Evolutionary conservation across 2,888 invertebrate genomes (phyloP).

Genomic region (Macaria notata): DNA sequence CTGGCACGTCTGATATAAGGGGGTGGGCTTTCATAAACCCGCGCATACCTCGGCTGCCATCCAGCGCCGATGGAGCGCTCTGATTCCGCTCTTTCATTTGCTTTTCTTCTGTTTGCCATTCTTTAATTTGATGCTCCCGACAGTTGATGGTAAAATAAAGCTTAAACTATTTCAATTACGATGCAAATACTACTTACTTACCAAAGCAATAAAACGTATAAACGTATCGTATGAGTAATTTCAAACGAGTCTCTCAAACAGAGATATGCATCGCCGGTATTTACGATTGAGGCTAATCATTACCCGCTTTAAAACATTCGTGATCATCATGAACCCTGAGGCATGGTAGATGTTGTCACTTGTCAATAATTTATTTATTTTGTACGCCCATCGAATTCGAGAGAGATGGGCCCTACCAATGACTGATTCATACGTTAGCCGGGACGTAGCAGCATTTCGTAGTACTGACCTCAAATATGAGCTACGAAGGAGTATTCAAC

Average conservation of each 20-base stretch:
- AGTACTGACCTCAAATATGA: too few relatives aligned
- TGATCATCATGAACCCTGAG: conserved; percentile 3
- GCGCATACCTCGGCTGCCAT: conserved; percentile 9
- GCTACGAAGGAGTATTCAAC: too few relatives aligned
- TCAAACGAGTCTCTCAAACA: background rate
- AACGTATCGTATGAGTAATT: too few relatives aligned
- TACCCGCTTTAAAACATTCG: conserved; percentile 2
- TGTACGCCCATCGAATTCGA: conserved; percentile 9
- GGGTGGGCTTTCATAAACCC: conserved; percentile 30
- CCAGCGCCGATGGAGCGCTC: conserved; percentile 8
- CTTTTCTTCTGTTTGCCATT: conserved; percentile 2
- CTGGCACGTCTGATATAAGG: conserved; percentile 39
- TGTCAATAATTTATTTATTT: conserved; percentile 15
- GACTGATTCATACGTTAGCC: too few relatives aligned
- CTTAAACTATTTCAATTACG: too few relatives aligned
- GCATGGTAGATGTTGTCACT: conserved; percentile 28
- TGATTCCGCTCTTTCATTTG: conserved; percentile 13
- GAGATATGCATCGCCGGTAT: background rate
- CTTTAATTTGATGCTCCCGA: background rate
- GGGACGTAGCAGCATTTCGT: too few relatives aligned
- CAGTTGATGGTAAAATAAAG: too few relatives aligned
- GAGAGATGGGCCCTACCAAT: conserved; percentile 5
- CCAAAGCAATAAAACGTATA: too few relatives aligned
- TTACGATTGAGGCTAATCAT: conserved; percentile 6
- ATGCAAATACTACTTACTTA: too few relatives aligned